phyloP scores from a whole-genome alignment of 1,140 invertebrate genomes.

The Heterodera schachtii region DNA sequence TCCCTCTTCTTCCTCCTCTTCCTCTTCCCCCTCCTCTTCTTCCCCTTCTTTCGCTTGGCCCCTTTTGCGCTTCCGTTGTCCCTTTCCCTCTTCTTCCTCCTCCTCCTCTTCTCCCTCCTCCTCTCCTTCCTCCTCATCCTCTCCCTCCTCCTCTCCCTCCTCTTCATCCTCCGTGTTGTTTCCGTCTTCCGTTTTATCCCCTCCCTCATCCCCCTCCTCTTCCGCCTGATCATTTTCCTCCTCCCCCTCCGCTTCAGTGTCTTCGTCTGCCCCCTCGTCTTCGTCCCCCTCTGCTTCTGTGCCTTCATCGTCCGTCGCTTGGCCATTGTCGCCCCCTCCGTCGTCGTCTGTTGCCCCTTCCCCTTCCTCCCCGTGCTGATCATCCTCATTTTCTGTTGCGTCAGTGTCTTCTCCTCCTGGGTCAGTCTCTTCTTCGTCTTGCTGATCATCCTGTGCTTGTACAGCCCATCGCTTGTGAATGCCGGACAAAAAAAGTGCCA shows the following conservation, averaged over 20 bases:
- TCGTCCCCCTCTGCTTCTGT: background rate
- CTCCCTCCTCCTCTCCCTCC: background rate
- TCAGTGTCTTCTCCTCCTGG: background rate
- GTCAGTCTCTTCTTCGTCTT: background rate
- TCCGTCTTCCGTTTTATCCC: slow-evolving; percentile 2
- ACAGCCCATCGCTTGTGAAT: background rate
- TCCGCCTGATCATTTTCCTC: background rate
- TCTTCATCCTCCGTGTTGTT: background rate
- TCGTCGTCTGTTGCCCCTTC: background rate
- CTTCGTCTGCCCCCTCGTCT: background rate
- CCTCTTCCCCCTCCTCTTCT: background rate
- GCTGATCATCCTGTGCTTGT: background rate
- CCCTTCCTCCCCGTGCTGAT: background rate
- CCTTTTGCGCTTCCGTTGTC: background rate
- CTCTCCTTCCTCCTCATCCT: background rate
- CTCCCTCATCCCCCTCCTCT: background rate
- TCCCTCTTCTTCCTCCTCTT: background rate
- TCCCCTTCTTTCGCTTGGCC: slow-evolving; percentile 1
- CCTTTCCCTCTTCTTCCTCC: background rate
- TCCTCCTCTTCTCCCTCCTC: background rate
- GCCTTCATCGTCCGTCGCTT: background rate
- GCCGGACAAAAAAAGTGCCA: background rate
- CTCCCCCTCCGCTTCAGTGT: background rate
- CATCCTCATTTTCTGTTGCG: background rate
- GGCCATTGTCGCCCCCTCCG: background rate